These are phyloP conservation scores for Venusia cambrica DNA, from an alignment of 2,888 invertebrate species.

Conservation along the genomic window DNA sequence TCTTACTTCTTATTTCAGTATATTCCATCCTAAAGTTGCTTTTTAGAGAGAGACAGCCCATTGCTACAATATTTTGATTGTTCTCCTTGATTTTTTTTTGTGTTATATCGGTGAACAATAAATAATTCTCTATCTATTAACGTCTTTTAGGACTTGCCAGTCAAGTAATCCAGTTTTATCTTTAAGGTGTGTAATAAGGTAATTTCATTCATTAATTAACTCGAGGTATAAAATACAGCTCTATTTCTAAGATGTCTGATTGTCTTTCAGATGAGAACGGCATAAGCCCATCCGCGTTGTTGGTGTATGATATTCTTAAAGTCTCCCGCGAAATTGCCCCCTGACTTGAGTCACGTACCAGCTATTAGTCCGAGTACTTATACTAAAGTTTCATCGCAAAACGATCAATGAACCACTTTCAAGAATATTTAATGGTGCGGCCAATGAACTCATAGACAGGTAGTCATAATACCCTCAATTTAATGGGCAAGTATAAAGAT, in stretches of 20 bases:
- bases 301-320: conserved; percentile 71
- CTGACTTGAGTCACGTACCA: conserved; percentile 69
- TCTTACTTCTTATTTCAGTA: too few species aligned
- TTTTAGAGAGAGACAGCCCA: too few species aligned
- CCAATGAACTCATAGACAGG: conserved; percentile 40
- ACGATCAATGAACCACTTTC: conserved; percentile 65
- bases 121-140: too few species aligned
- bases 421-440: conserved; percentile 61
- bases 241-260: conserved; percentile 2
- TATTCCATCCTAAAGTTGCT: too few species aligned
- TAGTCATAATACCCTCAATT: conserved; percentile 29
- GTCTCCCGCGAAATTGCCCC: conserved; percentile 61
- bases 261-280: conserved; percentile 6
- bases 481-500: conserved; percentile 13
- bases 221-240: too few species aligned
- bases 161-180: too few species aligned
- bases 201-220: too few species aligned
- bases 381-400: conserved; percentile 72
- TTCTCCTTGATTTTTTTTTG: too few species aligned
- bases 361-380: conserved; percentile 74
- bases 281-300: conserved; percentile 57
- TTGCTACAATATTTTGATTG: too few species aligned
- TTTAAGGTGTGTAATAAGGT: too few species aligned
- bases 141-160: too few species aligned
- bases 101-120: too few species aligned